Conservation (phyloP, 2,888 invertebrate genomes). For the Brassicogethes aeneus region DNA sequence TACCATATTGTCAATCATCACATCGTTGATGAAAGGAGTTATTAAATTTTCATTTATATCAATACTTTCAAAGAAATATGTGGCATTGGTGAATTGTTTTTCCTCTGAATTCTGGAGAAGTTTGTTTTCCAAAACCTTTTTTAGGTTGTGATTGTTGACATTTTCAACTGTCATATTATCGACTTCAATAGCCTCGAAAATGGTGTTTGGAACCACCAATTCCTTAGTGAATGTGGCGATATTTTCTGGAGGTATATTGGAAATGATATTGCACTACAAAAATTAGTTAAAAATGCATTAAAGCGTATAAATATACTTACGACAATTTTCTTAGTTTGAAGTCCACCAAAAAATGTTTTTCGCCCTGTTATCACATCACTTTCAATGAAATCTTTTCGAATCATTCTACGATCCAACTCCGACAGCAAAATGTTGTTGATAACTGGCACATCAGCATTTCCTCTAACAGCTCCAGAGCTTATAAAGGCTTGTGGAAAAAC, state of each 20-base stretch:
- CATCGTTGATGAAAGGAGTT: conserved; percentile 27
- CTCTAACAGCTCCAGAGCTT: conserved; percentile 12
- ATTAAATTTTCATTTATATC: conserved; percentile 22
- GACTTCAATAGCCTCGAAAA: conserved; percentile 28
- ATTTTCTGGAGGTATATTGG: conserved; percentile 26
- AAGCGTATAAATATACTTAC: conserved; percentile 17
- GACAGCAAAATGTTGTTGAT: conserved; percentile 25
- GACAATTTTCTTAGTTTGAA: conserved; percentile 25
- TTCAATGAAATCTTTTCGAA: conserved; percentile 20
- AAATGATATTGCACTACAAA: conserved; percentile 23
- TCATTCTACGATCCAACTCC: conserved; percentile 23
- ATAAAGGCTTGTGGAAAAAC: conserved; percentile 20
- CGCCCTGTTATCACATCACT: conserved; percentile 23
- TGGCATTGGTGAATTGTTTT: conserved; percentile 26
- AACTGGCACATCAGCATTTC: conserved; percentile 17
- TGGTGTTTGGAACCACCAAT: conserved; percentile 23
- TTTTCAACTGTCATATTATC: conserved; percentile 23
- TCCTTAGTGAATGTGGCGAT: conserved; percentile 26
- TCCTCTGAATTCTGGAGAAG: conserved; percentile 21
- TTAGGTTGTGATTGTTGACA: conserved; percentile 28
- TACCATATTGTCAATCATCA: conserved; percentile 29
- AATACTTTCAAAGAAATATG: conserved; percentile 28
- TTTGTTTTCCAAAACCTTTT: conserved; percentile 25
- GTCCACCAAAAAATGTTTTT: conserved; percentile 31
- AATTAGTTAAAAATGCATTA: conserved; percentile 7